phyloP scores from a whole-genome alignment of 2,113 vertebrate genomes.

The Numida meleagris region DNA sequence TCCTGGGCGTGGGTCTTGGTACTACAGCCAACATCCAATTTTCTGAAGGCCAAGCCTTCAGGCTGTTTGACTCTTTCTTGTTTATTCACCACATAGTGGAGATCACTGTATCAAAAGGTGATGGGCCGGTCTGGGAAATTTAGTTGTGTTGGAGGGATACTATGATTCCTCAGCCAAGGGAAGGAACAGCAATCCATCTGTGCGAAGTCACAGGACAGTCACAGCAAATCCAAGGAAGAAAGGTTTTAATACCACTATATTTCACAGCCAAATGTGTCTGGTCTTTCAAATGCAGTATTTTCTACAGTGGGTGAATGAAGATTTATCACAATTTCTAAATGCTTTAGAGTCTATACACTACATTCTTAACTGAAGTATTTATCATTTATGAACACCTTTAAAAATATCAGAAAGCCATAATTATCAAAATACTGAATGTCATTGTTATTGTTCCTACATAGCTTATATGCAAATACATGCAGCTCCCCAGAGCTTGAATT shows the following conservation, averaged over 20 bases:
- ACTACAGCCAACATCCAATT: not conserved
- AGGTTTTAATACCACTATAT: not conserved
- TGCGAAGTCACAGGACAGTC: not conserved
- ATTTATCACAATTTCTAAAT: constrained; percentile 2
- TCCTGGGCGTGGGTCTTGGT: not conserved
- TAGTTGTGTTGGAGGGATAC: not conserved
- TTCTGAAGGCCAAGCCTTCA: not conserved
- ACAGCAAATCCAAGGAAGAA: not conserved
- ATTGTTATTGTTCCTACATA: not conserved
- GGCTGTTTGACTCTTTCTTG: not conserved
- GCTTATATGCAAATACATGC: constrained; percentile 7
- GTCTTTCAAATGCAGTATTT: not conserved
- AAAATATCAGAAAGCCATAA: constrained; percentile 13
- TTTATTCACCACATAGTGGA: not conserved
- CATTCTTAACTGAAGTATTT: not conserved
- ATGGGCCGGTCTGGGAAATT: not conserved
- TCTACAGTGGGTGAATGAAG: not conserved
- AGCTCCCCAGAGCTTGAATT: not conserved
- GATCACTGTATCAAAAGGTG: not conserved
- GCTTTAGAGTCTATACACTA: not conserved
- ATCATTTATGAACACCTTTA: not conserved
- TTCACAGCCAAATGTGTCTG: not conserved
- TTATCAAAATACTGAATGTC: not conserved
- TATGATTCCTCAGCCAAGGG: not conserved
- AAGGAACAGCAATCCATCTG: not conserved